phyloP scores from a whole-genome alignment of 2,797 vertebrate species.

The Eidolon dupreanum region DNA sequence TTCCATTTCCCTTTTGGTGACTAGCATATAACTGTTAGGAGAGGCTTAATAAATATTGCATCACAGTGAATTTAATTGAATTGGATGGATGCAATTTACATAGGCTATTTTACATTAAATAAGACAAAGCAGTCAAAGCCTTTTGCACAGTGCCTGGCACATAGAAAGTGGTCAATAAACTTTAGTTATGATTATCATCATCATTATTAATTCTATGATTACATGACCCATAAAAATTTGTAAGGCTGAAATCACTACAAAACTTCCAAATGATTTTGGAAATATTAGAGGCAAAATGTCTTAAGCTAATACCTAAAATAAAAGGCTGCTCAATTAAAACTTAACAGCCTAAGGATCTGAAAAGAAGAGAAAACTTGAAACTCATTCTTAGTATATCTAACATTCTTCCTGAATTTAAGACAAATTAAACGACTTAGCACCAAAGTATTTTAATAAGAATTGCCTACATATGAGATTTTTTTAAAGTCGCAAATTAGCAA shows the following conservation, averaged over 20 bases:
- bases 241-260: background rate
- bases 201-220: background rate
- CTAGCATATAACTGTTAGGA: background rate
- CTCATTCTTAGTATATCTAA: background rate
- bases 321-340: slow-evolving; percentile 21
- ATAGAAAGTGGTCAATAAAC: background rate
- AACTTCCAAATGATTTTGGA: background rate
- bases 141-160: background rate
- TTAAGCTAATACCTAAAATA: background rate
- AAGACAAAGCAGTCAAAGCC: background rate
- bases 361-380: background rate
- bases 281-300: background rate
- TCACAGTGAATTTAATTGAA: background rate
- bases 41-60: background rate
- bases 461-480: background rate
- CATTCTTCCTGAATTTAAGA: slow-evolving; percentile 17
- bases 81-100: background rate
- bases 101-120: background rate
- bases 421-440: background rate
- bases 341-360: background rate
- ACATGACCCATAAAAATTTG: background rate
- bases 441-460: background rate
- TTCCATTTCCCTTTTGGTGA: background rate
- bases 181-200: background rate
- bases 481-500: background rate